A percentile compares a stretch with the other conserved stretches of the same genome.
Conservation (phyloP, 2,888 invertebrate genomes). For the Pseudoips prasinana region DNA sequence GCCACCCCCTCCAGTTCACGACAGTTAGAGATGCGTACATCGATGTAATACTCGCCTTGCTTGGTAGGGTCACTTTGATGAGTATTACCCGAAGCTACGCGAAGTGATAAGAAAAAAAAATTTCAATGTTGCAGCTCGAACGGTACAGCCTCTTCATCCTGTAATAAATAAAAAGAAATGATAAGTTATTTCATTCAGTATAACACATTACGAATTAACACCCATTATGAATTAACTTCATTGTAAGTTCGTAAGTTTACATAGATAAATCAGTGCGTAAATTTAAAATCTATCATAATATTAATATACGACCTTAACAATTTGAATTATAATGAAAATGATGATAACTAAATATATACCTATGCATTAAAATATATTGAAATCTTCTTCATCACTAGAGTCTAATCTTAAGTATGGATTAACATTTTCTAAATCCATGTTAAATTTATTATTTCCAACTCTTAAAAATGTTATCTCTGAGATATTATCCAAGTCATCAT, state of each 20-base stretch:
- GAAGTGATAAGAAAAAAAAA: not conserved
- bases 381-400: not conserved
- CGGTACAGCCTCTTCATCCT: not conserved
- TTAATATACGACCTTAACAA: too few species aligned
- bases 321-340: too few species aligned
- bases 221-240: too few species aligned
- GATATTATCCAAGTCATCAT: not conserved
- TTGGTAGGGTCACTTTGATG: conserved; percentile 1
- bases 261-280: too few species aligned
- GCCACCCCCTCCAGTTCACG: conserved; percentile 1
- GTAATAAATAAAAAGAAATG: not conserved
- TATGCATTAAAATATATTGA: not conserved
- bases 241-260: too few species aligned
- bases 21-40: conserved; percentile 1
- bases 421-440: not conserved
- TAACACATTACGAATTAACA: too few species aligned
- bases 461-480: not conserved
- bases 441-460: not conserved
- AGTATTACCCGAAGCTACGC: not conserved
- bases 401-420: not conserved
- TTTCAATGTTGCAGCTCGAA: conserved; percentile 1
- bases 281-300: too few species aligned
- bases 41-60: conserved; percentile 1
- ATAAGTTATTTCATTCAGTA: not conserved
- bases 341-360: not conserved